Evolutionary conservation across 1,140 invertebrate species (phyloP).

Genomic region (Plodia interpunctella): DNA sequence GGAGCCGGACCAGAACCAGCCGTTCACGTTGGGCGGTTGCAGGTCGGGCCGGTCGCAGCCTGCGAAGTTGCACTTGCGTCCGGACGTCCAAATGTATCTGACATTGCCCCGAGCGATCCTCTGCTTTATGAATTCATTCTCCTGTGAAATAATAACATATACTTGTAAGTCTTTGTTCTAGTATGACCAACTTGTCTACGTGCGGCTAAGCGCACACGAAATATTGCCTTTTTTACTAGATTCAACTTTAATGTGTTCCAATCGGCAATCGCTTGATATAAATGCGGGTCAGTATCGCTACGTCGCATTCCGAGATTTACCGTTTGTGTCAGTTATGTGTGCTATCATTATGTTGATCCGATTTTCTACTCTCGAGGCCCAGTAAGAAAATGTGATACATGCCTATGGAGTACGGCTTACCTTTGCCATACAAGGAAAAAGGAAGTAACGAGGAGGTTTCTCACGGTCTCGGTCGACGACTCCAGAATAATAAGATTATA

Average conservation of each 20-base stretch:
- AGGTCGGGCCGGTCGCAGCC: constrained; percentile 92
- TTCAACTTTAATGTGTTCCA: too few relatives aligned
- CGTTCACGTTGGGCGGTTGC: constrained; percentile 92
- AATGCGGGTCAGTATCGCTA: background rate
- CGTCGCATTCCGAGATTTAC: background rate
- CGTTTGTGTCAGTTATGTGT: constrained; percentile 4
- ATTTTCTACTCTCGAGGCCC: background rate
- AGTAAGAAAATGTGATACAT: background rate
- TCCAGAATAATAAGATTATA: constrained; percentile 4
- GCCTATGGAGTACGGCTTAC: too few relatives aligned
- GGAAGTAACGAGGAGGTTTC: too few relatives aligned
- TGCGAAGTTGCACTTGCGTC: constrained; percentile 94
- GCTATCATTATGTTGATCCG: background rate
- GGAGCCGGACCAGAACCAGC: constrained; percentile 96
- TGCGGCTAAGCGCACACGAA: too few relatives aligned
- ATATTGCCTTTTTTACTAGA: too few relatives aligned
- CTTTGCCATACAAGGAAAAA: too few relatives aligned
- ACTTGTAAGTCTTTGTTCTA: too few relatives aligned
- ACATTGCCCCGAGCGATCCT: constrained; percentile 85
- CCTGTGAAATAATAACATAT: constrained; percentile 62
- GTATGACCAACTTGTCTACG: too few relatives aligned
- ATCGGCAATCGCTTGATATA: background rate
- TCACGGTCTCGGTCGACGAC: constrained; percentile 25
- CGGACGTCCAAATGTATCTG: constrained; percentile 93
- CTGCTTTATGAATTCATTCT: constrained; percentile 94